A percentile compares a stretch with the other conserved stretches of the same genome.
Evolutionary conservation across 2,797 vertebrate genomes (phyloP).

Genomic region (Jordanella pulchra): DNA sequence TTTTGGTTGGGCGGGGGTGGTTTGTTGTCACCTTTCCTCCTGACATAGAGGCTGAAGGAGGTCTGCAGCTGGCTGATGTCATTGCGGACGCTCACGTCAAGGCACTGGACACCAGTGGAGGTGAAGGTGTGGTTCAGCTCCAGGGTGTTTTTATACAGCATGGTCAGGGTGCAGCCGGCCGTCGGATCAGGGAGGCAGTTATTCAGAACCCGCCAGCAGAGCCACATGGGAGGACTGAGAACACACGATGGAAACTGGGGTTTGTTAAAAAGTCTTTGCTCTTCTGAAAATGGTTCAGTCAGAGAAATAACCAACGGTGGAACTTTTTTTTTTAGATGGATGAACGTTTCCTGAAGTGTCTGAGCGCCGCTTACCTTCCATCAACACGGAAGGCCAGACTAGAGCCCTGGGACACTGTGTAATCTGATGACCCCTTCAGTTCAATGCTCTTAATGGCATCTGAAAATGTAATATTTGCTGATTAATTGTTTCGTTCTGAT

Average conservation of each 20-base stretch:
- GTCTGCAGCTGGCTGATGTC: conserved; percentile 82
- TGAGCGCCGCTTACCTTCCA: conserved; percentile 84
- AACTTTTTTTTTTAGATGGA: too few species aligned
- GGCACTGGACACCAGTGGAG: conserved; percentile 81
- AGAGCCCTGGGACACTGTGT: conserved; percentile 78
- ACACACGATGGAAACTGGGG: neutral
- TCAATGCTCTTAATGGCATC: conserved; percentile 85
- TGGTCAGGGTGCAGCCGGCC: conserved; percentile 81
- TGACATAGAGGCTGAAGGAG: conserved; percentile 82
- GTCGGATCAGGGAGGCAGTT: conserved; percentile 76
- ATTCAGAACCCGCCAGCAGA: conserved; percentile 88
- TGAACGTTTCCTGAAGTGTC: neutral
- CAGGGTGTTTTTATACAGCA: conserved; percentile 78
- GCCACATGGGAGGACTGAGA: conserved; percentile 82
- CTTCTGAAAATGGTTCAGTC: neutral
- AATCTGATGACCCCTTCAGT: conserved; percentile 78
- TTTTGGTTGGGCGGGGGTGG: too few species aligned
- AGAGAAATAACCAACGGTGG: too few species aligned
- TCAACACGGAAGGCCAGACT: conserved; percentile 82
- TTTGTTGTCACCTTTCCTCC: conserved; percentile 75
- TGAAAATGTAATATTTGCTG: conserved; percentile 58
- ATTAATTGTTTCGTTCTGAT: neutral
- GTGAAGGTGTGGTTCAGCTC: conserved; percentile 83
- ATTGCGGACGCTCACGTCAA: conserved; percentile 84
- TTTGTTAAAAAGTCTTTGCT: neutral